Evolutionary conservation across 2,113 vertebrate species (phyloP).

Genomic region (Thamnophis sirtalis): DNA sequence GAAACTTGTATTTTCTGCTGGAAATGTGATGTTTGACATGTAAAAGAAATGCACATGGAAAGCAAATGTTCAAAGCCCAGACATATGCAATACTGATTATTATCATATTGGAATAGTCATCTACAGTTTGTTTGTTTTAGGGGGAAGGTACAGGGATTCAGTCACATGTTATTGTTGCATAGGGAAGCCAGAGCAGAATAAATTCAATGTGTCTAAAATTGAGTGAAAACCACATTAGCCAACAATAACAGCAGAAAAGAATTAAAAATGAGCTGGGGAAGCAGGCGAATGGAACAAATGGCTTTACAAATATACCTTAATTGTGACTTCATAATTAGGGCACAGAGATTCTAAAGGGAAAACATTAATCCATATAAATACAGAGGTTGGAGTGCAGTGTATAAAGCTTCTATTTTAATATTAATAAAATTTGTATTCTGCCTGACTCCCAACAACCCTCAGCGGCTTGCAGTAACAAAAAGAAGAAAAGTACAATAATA

Average conservation of each 20-base stretch:
- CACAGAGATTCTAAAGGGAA: background rate
- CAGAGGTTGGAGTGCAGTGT: background rate
- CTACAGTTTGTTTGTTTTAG: slow-evolving; percentile 19
- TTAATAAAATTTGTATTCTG: background rate
- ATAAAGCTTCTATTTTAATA: background rate
- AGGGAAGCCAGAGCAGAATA: slow-evolving; percentile 4
- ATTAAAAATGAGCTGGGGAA: background rate
- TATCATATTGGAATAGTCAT: slow-evolving; percentile 25
- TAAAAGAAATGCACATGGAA: slow-evolving; percentile 14
- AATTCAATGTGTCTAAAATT: slow-evolving; percentile 21
- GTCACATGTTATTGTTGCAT: background rate
- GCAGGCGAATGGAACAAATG: background rate
- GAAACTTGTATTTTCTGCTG: slow-evolving; percentile 11
- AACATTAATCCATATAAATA: background rate
- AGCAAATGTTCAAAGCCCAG: background rate
- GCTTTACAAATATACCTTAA: background rate
- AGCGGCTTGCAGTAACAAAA: background rate
- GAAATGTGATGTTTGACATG: slow-evolving; percentile 15
- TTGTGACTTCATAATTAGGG: background rate
- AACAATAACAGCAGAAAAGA: slow-evolving; percentile 24
- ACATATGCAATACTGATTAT: slow-evolving; percentile 14
- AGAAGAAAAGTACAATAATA: background rate
- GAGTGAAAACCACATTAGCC: slow-evolving; percentile 25
- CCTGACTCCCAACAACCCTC: background rate
- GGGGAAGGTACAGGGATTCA: background rate